These are phyloP conservation scores for Aleadryas rufinucha DNA, from an alignment of 2,113 vertebrate genomes.

Conservation along the genomic window DNA sequence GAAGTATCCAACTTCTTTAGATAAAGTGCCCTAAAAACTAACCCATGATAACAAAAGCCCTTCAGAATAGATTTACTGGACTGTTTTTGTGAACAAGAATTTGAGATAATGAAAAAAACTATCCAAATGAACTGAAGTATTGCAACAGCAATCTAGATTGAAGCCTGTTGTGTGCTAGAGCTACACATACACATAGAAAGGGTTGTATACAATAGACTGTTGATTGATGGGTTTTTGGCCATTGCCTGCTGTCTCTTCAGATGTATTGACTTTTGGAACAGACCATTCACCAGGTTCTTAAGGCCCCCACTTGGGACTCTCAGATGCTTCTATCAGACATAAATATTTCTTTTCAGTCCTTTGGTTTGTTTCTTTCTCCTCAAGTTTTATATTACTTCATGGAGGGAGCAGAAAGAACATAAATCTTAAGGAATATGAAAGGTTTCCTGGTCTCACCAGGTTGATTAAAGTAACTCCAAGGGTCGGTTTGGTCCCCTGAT, in stretches of 20 bases:
- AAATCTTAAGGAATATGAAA: not conserved
- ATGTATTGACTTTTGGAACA: not conserved
- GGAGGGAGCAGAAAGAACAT: not conserved
- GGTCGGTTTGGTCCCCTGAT: rapidly evolving
- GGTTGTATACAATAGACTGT: not conserved
- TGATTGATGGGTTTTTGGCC: rapidly evolving
- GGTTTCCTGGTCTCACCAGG: not conserved
- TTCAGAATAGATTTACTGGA: not conserved
- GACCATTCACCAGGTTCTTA: not conserved
- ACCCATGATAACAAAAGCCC: not conserved
- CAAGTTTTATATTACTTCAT: not conserved
- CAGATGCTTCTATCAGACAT: not conserved
- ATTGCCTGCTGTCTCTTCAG: not conserved
- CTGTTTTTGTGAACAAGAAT: not conserved
- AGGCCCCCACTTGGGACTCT: not conserved
- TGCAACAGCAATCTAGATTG: not conserved
- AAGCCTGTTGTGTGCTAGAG: not conserved
- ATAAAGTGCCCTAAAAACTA: not conserved
- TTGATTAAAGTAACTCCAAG: not conserved
- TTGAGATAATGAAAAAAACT: not conserved
- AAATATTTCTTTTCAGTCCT: not conserved
- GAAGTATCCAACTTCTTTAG: constrained; percentile 7
- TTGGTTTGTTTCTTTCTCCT: not conserved
- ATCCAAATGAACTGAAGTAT: not conserved
- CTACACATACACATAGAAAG: not conserved